Base-by-base conservation (phyloP, 53 echinoderm and acorn worm species). In the Actinopyga echinites region DNA sequence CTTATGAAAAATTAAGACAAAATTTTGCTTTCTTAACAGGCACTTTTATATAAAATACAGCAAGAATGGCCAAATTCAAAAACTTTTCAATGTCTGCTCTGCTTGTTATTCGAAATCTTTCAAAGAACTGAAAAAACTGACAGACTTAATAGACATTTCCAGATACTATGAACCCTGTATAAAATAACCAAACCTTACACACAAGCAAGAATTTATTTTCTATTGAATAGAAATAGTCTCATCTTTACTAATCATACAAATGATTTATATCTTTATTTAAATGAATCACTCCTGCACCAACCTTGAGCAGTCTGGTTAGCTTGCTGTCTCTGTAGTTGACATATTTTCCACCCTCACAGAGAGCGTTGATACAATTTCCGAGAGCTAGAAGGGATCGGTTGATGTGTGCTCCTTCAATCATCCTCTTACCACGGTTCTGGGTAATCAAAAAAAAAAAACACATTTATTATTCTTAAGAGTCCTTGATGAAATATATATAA, bases 401-500 rank as follows among this genome's bases (percentile, higher is more conserved):
- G 84, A 97, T 97, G 87, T 97, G 99, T 52, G 99, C 99, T 11
- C 99, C 99, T 88, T 97, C 99, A 86, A 97, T 97, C 99, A 97
- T 97, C 26, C 99, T 79, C 80, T 97, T 97, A 36, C 99, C 99
- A 79, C 99, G 99, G 89, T 97, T 97, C 99, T 97, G 80, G 15
- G 30, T 28, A 59, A 30, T 61, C 28, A 19, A 63, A 74, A 66
- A 35, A 13, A 30, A 22, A 83, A 17, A 52, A 40, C 2, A 40
- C 40, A 40, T 49, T 49, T 49, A 49, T 11, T 6, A 45, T 8
- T 20, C 6, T 24, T 8, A 17, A 59, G 5, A 2, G 79, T 36
- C 37, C 30, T 2, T 15, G 1, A 49, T 49, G 17, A 30, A 71
- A 62, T 22, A 62, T 23, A 6, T 28, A 0, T 60, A 13, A 13